Conservation (phyloP, 2,113 vertebrate genomes). For the Caranx ignobilis region DNA sequence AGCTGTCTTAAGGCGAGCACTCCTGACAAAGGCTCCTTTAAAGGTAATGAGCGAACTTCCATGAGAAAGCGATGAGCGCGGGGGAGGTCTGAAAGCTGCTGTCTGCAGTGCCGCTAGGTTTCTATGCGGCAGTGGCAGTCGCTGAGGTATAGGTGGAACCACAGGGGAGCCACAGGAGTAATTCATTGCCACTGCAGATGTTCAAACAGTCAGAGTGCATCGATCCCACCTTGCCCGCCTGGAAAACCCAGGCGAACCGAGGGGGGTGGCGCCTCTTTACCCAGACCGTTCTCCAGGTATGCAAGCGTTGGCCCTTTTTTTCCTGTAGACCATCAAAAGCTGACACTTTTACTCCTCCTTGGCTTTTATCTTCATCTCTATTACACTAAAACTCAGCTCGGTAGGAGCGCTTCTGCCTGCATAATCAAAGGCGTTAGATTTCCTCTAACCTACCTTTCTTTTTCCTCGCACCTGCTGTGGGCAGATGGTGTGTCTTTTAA, state of each 20-base stretch:
- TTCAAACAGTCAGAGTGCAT: constrained; percentile 66
- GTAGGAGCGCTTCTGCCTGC: not conserved
- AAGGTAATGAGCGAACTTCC: constrained; percentile 6
- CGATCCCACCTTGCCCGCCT: constrained; percentile 45
- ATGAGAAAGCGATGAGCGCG: not conserved
- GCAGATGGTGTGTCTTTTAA: constrained; percentile 43
- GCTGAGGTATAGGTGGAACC: constrained; percentile 56
- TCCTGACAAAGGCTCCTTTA: constrained; percentile 1
- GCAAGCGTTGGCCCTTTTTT: not conserved
- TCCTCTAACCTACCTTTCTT: not conserved
- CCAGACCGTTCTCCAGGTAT: not conserved
- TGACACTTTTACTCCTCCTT: not conserved
- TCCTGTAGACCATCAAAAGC: not conserved
- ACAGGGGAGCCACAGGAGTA: constrained; percentile 62
- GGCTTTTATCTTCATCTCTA: not conserved
- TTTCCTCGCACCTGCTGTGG: constrained; percentile 32
- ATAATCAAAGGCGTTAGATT: constrained; percentile 1
- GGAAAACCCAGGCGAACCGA: constrained; percentile 35
- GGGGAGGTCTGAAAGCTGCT: constrained; percentile 4
- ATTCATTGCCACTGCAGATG: constrained; percentile 80
- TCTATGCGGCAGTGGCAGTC: constrained; percentile 60
- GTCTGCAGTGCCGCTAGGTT: constrained; percentile 54
- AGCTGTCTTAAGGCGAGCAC: not conserved
- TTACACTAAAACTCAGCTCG: not conserved
- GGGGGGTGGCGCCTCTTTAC: not conserved